Conservation (phyloP, 2,797 vertebrate genomes). For the Phaenicophaeus curvirostris region DNA sequence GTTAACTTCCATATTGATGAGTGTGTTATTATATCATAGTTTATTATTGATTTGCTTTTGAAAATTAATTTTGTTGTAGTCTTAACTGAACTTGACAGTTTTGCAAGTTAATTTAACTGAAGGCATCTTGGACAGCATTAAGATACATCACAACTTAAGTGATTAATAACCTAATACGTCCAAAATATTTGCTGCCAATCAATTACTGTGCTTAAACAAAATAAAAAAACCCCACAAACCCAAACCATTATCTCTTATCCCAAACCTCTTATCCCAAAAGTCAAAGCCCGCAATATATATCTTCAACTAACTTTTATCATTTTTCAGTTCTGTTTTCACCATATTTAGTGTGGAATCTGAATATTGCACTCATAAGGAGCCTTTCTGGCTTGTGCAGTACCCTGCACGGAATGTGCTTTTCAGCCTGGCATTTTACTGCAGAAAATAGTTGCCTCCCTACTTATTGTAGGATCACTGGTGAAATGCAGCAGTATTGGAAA, state of each 20-base stretch:
- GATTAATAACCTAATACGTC: neutral
- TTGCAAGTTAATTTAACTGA: neutral
- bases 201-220: neutral
- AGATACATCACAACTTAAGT: neutral
- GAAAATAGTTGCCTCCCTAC: neutral
- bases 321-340: neutral
- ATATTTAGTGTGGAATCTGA: neutral
- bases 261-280: neutral
- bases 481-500: neutral
- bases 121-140: neutral
- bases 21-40: neutral
- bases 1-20: neutral
- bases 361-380: neutral
- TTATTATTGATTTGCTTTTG: constrained; percentile 41
- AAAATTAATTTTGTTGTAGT: constrained; percentile 24
- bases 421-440: neutral
- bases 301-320: neutral
- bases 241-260: too few species aligned
- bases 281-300: neutral
- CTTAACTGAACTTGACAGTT: neutral
- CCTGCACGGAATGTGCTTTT: neutral
- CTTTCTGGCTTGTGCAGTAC: neutral
- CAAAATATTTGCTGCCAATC: neutral
- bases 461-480: neutral
- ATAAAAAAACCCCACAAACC: neutral